Evolutionary conservation across 2,797 vertebrate genomes (phyloP).

Genomic region (Sebastes reedi): DNA sequence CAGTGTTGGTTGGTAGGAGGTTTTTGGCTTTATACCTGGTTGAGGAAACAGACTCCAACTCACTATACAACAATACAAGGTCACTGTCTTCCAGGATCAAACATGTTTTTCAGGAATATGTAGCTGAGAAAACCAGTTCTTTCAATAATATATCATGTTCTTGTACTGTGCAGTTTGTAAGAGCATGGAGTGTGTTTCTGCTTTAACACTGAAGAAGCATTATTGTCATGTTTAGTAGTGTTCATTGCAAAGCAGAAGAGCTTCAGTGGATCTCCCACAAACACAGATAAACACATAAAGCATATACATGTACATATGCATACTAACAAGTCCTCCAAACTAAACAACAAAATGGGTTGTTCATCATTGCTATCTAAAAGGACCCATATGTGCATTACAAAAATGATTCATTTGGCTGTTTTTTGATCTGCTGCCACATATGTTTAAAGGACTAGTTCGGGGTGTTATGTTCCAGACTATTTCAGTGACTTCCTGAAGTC

Average conservation of each 20-base stretch:
- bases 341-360: neutral
- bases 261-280: neutral
- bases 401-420: neutral
- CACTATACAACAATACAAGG: conserved; percentile 13
- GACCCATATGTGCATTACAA: neutral
- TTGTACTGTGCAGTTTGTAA: neutral
- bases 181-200: neutral
- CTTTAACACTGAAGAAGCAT: neutral
- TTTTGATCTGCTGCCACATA: neutral
- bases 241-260: neutral
- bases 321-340: neutral
- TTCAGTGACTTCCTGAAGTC: too few species aligned
- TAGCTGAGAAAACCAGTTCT: conserved; percentile 4
- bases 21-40: conserved; percentile 28
- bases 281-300: neutral
- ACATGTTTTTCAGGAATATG: neutral
- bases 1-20: conserved; percentile 19
- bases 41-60: conserved; percentile 20
- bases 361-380: neutral
- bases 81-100: conserved; percentile 11
- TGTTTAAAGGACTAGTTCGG: neutral
- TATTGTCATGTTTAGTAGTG: neutral
- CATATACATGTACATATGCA: neutral
- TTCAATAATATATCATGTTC: conserved; percentile 14
- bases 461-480: too few species aligned